Conservation (phyloP, 2,797 vertebrate species). For the Sternotherus odoratus region DNA sequence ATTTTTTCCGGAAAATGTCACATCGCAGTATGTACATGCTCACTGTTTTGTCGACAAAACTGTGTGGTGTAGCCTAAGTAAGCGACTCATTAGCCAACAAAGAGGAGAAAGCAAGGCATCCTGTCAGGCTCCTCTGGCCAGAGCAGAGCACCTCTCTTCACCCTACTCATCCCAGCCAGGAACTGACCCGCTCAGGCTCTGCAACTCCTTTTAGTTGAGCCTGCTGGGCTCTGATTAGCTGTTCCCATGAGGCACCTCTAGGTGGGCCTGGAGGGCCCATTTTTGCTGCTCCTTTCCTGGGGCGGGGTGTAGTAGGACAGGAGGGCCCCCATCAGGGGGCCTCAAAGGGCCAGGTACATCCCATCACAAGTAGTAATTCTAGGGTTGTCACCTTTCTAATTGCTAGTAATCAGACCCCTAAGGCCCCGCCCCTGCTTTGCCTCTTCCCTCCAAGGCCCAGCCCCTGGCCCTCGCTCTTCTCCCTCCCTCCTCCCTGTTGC, state of each 20-base stretch:
- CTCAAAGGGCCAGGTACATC: not conserved
- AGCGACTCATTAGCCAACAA: not conserved
- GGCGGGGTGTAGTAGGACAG: not conserved
- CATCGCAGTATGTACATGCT: too few relatives aligned
- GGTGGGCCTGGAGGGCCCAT: not conserved
- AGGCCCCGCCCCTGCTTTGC: too few relatives aligned
- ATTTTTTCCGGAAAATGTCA: too few relatives aligned
- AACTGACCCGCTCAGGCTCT: not conserved
- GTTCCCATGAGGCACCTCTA: not conserved
- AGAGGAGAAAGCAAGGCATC: not conserved
- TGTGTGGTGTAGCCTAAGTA: not conserved
- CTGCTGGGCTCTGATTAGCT: not conserved
- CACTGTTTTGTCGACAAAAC: too few relatives aligned
- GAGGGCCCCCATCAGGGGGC: not conserved
- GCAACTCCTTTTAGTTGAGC: not conserved
- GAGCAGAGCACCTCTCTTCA: not conserved
- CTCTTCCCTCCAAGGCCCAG: too few relatives aligned
- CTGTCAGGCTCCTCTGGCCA: not conserved
- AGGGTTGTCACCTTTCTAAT: too few relatives aligned
- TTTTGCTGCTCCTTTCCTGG: not conserved
- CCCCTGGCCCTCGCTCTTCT: accelerated
- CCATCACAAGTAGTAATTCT: not conserved
- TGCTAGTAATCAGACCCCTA: too few relatives aligned
- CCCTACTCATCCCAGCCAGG: not conserved
- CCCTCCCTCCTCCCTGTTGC: too few relatives aligned